These are phyloP conservation scores for Capitulum mitella DNA, from an alignment of 2,888 invertebrate genomes.

Conservation along the genomic window DNA sequence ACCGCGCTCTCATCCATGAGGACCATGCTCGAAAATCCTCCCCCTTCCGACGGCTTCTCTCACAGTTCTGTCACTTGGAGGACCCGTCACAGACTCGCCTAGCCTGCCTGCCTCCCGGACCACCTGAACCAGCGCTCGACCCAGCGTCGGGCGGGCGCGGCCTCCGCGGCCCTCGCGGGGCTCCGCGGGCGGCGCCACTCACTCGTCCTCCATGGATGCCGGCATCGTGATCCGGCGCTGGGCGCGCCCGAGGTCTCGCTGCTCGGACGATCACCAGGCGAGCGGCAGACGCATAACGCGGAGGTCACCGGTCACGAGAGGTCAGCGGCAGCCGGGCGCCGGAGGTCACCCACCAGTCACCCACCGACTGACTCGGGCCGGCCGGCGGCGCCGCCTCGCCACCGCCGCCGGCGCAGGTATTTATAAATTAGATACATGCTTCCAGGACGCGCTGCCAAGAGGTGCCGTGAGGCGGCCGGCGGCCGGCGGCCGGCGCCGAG, in stretches of 20 bases:
- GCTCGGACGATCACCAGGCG: not conserved
- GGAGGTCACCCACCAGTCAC: not conserved
- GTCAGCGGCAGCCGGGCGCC: not conserved
- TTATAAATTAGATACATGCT: slow-evolving; percentile 22
- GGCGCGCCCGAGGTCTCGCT: not conserved
- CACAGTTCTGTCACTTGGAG: too few relatives aligned
- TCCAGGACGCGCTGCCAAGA: slow-evolving; percentile 3
- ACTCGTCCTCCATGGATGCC: not conserved
- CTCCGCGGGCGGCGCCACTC: not conserved
- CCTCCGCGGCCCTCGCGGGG: not conserved
- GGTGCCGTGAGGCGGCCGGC: not conserved
- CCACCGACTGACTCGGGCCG: not conserved
- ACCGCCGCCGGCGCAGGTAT: not conserved
- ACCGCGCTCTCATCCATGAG: too few relatives aligned
- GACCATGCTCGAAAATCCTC: too few relatives aligned
- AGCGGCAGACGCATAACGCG: not conserved
- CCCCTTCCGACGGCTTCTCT: too few relatives aligned
- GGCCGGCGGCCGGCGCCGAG: not conserved
- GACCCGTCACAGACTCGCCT: too few relatives aligned
- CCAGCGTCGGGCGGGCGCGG: not conserved
- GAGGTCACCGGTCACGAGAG: not conserved
- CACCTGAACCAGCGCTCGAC: too few relatives aligned
- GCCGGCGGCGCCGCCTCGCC: not conserved
- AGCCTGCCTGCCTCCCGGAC: too few relatives aligned
- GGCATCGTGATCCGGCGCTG: not conserved